phyloP scores from a whole-genome alignment of 2,888 invertebrate species.

The Anoncus sp. region DNA sequence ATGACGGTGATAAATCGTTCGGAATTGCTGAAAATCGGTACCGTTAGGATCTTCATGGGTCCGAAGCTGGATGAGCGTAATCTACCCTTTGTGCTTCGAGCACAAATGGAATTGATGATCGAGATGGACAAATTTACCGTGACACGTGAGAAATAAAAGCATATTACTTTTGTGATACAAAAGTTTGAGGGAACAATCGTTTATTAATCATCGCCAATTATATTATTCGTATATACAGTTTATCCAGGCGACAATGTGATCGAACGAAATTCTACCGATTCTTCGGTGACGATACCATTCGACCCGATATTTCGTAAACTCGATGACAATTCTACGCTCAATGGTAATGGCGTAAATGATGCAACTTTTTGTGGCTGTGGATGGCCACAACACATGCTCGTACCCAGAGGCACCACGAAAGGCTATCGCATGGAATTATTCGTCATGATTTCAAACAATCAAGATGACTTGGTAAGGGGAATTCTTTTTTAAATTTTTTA shows the following conservation, averaged over 20 bases:
- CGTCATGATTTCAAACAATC: slow-evolving; percentile 91
- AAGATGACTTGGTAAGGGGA: slow-evolving; percentile 87
- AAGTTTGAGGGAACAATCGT: background rate
- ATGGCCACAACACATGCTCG: slow-evolving; percentile 93
- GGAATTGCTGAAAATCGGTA: slow-evolving; percentile 84
- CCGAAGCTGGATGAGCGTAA: slow-evolving; percentile 88
- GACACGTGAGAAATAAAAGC: slow-evolving; percentile 83
- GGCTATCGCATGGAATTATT: slow-evolving; percentile 90
- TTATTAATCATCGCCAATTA: slow-evolving; percentile 5
- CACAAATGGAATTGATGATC: slow-evolving; percentile 88
- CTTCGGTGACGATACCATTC: slow-evolving; percentile 93
- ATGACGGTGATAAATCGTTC: slow-evolving; percentile 86
- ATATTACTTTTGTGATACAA: background rate
- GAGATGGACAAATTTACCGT: slow-evolving; percentile 90
- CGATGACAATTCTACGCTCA: slow-evolving; percentile 86
- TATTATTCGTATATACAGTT: slow-evolving; percentile 84
- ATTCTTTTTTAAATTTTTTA: no score
- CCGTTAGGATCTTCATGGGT: slow-evolving; percentile 89
- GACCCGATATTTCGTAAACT: slow-evolving; percentile 91
- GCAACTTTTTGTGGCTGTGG: slow-evolving; percentile 93
- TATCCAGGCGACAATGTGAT: slow-evolving; percentile 88
- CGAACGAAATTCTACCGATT: slow-evolving; percentile 87
- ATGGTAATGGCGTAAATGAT: slow-evolving; percentile 84
- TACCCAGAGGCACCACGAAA: slow-evolving; percentile 88
- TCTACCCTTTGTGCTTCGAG: slow-evolving; percentile 86